These are phyloP conservation scores for Holothuria scabra DNA, from an alignment of 53 echinoderm and acorn worm genomes.

Conservation along the genomic window DNA sequence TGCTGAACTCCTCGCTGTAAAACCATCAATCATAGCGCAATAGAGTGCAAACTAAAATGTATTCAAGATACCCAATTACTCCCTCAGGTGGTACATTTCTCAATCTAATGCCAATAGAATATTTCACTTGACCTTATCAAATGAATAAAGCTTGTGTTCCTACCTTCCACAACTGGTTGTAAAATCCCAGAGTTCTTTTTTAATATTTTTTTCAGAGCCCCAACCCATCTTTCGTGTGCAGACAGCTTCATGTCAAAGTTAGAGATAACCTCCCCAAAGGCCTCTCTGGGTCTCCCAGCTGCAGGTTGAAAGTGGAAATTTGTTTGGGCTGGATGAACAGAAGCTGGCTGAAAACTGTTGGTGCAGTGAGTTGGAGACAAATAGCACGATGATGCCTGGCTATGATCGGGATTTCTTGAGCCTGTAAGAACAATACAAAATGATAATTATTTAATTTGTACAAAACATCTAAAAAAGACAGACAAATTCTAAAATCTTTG, in stretches of 20 bases:
- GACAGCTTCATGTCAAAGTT: constrained; percentile 52
- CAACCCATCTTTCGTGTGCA: constrained; percentile 88
- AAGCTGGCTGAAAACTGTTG: no score
- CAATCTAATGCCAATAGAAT: no score
- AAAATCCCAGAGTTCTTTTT: constrained; percentile 70
- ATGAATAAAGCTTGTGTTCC: background rate
- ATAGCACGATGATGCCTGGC: background rate
- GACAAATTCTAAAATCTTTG: no score
- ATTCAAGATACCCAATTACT: no score
- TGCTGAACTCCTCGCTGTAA: no score
- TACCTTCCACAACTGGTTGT: constrained; percentile 75
- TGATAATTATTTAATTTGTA: no score
- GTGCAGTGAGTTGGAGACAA: background rate
- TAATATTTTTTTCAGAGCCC: constrained; percentile 86
- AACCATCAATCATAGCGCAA: no score
- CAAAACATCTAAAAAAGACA: no score
- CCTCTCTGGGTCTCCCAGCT: constrained; percentile 15
- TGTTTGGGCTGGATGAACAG: background rate
- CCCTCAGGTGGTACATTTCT: no score
- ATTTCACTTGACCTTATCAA: background rate
- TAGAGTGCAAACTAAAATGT: no score
- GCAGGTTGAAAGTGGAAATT: background rate
- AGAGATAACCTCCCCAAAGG: constrained; percentile 43
- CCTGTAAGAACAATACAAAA: background rate
- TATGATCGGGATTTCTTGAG: background rate